Conservation (phyloP, 2,888 invertebrate genomes). For the Ceriagrion tenellum region DNA sequence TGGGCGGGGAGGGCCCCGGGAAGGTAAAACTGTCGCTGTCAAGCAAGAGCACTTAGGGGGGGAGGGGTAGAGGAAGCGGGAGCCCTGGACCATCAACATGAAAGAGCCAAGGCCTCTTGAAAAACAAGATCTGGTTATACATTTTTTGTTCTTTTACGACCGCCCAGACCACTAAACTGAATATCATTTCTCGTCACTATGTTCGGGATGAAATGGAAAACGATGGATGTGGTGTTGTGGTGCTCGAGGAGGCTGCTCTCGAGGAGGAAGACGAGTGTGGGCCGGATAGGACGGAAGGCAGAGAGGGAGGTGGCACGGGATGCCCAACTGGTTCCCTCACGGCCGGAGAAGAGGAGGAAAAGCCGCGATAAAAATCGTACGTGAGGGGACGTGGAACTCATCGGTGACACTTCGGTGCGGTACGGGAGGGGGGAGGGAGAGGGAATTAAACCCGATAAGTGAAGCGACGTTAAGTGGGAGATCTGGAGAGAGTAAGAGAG, state of each 20-base stretch:
- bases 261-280: background rate
- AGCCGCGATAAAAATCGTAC: slow-evolving; percentile 49
- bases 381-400: slow-evolving; percentile 47
- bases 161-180: background rate
- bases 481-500: background rate
- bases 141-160: background rate
- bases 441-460: background rate
- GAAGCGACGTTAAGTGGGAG: slow-evolving; percentile 44
- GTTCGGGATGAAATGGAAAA: background rate
- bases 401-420: background rate
- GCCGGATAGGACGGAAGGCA: background rate
- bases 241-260: background rate
- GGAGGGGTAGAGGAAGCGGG: background rate
- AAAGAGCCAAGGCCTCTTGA: background rate
- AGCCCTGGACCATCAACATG: slow-evolving; percentile 1
- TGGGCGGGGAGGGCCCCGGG: background rate
- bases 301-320: background rate
- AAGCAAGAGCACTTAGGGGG: background rate
- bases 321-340: background rate
- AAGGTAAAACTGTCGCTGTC: background rate
- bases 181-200: slow-evolving; percentile 9
- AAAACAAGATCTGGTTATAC: background rate
- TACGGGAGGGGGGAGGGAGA: background rate
- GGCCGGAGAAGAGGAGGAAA: slow-evolving; percentile 9
- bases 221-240: background rate